Evolutionary conservation across 2,113 vertebrate genomes (phyloP).

Genomic region (Chaetodon trifascialis): DNA sequence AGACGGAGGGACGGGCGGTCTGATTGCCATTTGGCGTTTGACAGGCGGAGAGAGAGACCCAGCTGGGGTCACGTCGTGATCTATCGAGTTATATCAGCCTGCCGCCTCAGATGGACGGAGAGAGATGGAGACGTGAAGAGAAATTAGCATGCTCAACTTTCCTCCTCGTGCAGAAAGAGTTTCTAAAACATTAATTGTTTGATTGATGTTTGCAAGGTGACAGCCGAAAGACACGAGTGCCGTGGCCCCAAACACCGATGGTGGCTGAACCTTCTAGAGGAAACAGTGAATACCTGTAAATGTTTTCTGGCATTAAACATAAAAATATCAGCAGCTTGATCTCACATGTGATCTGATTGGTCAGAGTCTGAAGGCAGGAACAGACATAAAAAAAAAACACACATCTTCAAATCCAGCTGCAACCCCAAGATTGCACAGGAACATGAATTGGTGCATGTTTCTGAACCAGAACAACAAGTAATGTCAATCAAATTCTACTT

Average conservation of each 20-base stretch:
- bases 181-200: background rate
- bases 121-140: background rate
- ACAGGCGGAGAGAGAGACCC: slow-evolving; percentile 36
- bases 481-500: no score
- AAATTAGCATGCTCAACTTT: background rate
- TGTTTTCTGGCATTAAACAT: background rate
- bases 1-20: slow-evolving; percentile 30
- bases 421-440: background rate
- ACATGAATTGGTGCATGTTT: background rate
- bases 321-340: background rate
- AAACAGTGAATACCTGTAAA: background rate
- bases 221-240: background rate
- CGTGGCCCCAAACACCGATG: background rate
- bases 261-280: background rate
- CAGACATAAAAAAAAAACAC: no score
- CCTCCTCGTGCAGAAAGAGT: background rate
- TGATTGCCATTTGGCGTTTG: slow-evolving; percentile 62
- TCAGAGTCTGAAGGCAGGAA: background rate
- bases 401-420: background rate
- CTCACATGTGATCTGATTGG: background rate
- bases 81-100: slow-evolving; percentile 33
- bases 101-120: slow-evolving; percentile 29
- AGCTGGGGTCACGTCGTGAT: slow-evolving; percentile 51
- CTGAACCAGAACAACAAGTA: no score
- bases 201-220: background rate